These are phyloP conservation scores for Diploptera punctata DNA, from an alignment of 2,888 invertebrate genomes.

Conservation along the genomic window DNA sequence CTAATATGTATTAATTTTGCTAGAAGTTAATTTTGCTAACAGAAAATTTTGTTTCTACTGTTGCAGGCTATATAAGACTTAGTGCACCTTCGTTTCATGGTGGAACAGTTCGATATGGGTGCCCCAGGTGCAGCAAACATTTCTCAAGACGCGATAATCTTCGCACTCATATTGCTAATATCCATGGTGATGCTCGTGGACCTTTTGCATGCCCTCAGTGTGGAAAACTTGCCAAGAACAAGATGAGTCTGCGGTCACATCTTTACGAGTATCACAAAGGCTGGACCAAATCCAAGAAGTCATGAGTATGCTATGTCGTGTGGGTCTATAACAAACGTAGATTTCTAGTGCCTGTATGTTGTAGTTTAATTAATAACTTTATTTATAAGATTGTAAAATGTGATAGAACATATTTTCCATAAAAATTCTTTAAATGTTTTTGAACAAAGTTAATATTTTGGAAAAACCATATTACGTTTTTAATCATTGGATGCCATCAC, in stretches of 20 bases:
- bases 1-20: no score
- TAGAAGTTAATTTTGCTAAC: no score
- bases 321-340: no score
- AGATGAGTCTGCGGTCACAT: slow-evolving; percentile 41
- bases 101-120: slow-evolving; percentile 29
- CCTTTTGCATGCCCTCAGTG: slow-evolving; percentile 41
- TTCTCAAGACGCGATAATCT: slow-evolving; percentile 39
- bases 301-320: no score
- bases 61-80: neutral
- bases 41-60: slow-evolving; percentile 13
- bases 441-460: no score
- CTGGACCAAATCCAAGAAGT: neutral
- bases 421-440: no score
- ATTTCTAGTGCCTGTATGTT: no score
- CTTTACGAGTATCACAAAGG: slow-evolving; percentile 37
- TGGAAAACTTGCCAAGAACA: slow-evolving; percentile 42
- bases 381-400: no score
- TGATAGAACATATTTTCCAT: no score
- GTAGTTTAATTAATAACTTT: no score
- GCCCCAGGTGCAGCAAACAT: slow-evolving; percentile 40
- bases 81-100: slow-evolving; percentile 4
- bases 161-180: slow-evolving; percentile 42
- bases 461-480: no score
- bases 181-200: slow-evolving; percentile 43
- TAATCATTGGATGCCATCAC: no score